Base-by-base conservation (phyloP, 2,113 vertebrate species). In the Cyrtonyx montezumae region DNA sequence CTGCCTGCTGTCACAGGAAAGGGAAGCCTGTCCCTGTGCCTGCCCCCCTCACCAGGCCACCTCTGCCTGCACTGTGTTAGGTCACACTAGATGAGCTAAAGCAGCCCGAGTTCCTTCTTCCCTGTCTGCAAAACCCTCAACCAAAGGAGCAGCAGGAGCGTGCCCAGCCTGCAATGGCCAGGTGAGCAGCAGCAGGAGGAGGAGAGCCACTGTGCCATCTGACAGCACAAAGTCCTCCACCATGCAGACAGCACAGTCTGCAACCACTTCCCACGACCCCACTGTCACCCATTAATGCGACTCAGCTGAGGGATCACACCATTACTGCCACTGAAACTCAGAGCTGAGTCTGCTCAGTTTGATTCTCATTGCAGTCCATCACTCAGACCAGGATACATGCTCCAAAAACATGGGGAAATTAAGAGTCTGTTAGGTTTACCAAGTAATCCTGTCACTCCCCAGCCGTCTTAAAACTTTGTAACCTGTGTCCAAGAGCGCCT, bases 231-330 rank as follows among this genome's bases (percentile, higher is more conserved):
- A 9, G 26, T 9, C 51, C 26, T 16, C 25, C 51, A 53, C 14
- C 51, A 53, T 3, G 26, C 51, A 28, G 25, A 28, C 25, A 28
- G 51, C 2, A 17, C 16, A 6, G 20, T 18, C 43, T 4, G 4
- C 34, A 81, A 53, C 62, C 17, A 26, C 62, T 36, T 7, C 87
- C 74, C 79, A 28, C n/a, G 37, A 61, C 69, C 20, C 6, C 7
- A 3, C 59, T 58, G 65, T 34, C 28, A 4, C 25, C 1, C 23
- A 2, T 8, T 87, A 89, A 91, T 76, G 7, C 93, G 82, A 21
- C 81, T 94, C 96, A 95, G 96, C 93, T 89, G 91, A 94, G 90
- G 63, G 75, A 43, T 92, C 94, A 92, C 5, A 12, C 0, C 30
- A 34, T 51, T 8, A 26, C 75, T 87, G 20, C 67, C 13, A 14